Evolutionary conservation across 2,797 vertebrate species (phyloP).

Genomic region (Sebastes nivosus): DNA sequence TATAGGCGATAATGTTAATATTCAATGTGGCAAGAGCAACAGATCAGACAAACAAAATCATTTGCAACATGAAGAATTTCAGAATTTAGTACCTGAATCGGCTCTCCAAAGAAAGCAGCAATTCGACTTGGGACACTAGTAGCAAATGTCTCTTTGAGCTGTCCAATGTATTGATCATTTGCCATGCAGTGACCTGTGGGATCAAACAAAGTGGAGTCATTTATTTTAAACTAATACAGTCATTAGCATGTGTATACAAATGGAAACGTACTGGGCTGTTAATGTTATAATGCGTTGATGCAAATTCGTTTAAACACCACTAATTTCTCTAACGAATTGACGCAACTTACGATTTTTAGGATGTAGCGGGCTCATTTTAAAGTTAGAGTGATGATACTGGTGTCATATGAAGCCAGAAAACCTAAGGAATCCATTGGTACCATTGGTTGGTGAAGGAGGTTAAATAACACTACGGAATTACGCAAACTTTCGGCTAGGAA

Average conservation of each 20-base stretch:
- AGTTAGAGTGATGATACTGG: too few relatives aligned
- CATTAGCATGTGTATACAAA: neutral
- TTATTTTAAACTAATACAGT: neutral
- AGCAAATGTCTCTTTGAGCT: slow-evolving; percentile 90
- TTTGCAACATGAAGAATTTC: neutral
- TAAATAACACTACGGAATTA: too few relatives aligned
- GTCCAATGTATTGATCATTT: slow-evolving; percentile 88
- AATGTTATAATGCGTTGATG: too few relatives aligned
- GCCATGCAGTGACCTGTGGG: slow-evolving; percentile 88
- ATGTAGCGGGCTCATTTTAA: too few relatives aligned
- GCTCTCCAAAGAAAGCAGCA: slow-evolving; percentile 93
- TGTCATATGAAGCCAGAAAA: too few relatives aligned
- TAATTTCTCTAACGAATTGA: too few relatives aligned
- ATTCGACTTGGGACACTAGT: slow-evolving; percentile 86
- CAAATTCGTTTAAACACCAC: too few relatives aligned
- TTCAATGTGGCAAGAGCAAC: neutral
- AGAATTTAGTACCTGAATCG: slow-evolving; percentile 87
- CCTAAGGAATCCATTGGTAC: too few relatives aligned
- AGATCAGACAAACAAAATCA: neutral
- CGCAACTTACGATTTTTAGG: too few relatives aligned
- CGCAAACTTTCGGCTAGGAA: too few relatives aligned
- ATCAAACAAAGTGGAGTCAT: slow-evolving; percentile 9
- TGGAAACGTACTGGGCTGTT: too few relatives aligned
- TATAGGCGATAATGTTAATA: neutral
- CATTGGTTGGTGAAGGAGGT: too few relatives aligned